phyloP scores from a whole-genome alignment of 2,797 vertebrate genomes.

The Scomberomorus guttatus region DNA sequence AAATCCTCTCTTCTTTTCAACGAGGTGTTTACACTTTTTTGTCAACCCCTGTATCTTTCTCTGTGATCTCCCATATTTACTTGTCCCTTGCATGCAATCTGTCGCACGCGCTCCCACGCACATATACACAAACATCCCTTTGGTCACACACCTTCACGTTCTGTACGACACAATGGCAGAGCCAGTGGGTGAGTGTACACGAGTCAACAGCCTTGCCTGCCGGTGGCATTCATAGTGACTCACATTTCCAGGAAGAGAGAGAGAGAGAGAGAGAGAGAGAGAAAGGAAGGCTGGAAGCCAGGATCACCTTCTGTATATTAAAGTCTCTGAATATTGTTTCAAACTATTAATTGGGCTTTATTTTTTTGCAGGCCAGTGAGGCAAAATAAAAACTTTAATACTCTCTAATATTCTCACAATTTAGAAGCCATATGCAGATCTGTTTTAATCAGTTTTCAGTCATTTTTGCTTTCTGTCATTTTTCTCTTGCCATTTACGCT shows the following conservation, averaged over 20 bases:
- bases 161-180: conserved; percentile 45
- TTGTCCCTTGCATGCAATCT: conserved; percentile 23
- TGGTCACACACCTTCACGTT: conserved; percentile 43
- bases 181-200: conserved; percentile 60
- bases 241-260: conserved; percentile 57
- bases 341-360: neutral
- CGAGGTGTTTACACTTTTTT: conserved; percentile 1
- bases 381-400: neutral
- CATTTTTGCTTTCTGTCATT: neutral
- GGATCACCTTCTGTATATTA: conserved; percentile 41
- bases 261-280: conserved; percentile 32
- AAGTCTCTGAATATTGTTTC: conserved; percentile 19
- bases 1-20: neutral
- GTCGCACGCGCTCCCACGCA: neutral
- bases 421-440: neutral
- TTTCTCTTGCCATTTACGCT: neutral
- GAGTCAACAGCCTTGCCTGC: conserved; percentile 68
- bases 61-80: conserved; percentile 13
- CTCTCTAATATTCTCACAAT: neutral
- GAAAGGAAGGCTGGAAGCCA: conserved; percentile 43
- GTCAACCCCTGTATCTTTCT: neutral
- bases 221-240: conserved; percentile 64
- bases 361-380: neutral
- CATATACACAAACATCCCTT: conserved; percentile 18
- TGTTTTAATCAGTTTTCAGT: neutral